A percentile compares a stretch with the other conserved stretches of the same genome.
These are phyloP conservation scores for Drosophila acutilabella DNA, from an alignment of 2,888 invertebrate genomes.

Conservation along the genomic window DNA sequence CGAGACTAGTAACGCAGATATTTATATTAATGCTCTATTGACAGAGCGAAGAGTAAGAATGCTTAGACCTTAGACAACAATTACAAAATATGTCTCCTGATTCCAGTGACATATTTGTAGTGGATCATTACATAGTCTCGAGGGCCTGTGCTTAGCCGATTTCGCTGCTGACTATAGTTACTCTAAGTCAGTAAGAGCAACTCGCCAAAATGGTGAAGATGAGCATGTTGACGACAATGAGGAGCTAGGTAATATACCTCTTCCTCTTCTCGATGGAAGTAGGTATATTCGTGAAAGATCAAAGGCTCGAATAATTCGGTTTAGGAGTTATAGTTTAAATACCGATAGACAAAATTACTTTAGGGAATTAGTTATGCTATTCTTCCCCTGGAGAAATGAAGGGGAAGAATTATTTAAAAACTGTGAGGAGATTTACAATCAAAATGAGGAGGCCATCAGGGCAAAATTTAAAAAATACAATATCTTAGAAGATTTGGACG, in stretches of 20 bases:
- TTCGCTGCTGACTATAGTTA: conserved; percentile 4
- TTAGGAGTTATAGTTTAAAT: not conserved
- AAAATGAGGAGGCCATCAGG: too few relatives aligned
- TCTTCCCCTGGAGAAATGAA: not conserved
- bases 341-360: not conserved
- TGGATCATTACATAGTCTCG: conserved; percentile 1
- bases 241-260: too few relatives aligned
- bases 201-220: not conserved
- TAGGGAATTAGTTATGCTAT: not conserved
- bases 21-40: too few relatives aligned
- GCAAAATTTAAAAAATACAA: not conserved
- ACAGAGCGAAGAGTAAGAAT: conserved; percentile 2
- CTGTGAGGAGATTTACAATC: not conserved
- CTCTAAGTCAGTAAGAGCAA: not conserved
- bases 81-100: too few relatives aligned
- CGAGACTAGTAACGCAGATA: not conserved
- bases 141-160: not conserved
- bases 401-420: not conserved
- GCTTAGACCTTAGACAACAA: conserved; percentile 15
- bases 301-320: not conserved
- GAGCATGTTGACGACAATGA: too few relatives aligned
- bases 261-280: too few relatives aligned
- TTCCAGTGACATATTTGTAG: not conserved
- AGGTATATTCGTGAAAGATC: too few relatives aligned
- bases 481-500: too few relatives aligned